Percentiles rank a stretch among this genome's conserved stretches.
phyloP scores from a whole-genome alignment of 2,888 invertebrate genomes.

The Leptothorax acervorum region DNA sequence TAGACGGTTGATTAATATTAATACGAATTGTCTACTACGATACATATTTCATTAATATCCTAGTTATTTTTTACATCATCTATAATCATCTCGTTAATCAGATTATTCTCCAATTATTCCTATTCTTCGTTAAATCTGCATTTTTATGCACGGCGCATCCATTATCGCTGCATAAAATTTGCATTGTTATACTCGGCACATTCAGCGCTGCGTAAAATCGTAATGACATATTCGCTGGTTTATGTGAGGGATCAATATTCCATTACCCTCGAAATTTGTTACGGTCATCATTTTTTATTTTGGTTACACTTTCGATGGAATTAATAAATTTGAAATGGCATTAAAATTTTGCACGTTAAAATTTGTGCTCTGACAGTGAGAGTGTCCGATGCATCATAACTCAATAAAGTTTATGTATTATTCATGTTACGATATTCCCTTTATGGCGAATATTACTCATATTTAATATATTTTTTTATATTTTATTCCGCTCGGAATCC shows the following conservation, averaged over 20 bases:
- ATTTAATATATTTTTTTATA: not conserved
- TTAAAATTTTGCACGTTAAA: not conserved
- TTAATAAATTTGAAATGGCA: constrained; percentile 5
- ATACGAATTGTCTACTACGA: not conserved
- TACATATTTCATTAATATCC: not conserved
- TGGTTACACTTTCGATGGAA: not conserved
- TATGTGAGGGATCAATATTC: not conserved
- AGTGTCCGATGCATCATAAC: not conserved
- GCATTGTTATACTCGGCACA: not conserved
- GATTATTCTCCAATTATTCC: not conserved
- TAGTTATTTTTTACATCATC: not conserved
- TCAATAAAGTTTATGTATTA: constrained; percentile 1
- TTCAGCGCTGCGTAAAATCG: constrained; percentile 16
- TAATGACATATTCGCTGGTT: not conserved
- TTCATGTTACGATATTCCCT: not conserved
- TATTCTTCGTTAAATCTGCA: constrained; percentile 1
- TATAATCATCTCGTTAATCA: not conserved
- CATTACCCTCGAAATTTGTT: not conserved
- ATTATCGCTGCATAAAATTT: constrained; percentile 22
- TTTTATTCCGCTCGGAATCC: not conserved
- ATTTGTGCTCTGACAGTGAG: not conserved
- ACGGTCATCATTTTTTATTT: constrained; percentile 14
- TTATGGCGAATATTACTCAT: not conserved
- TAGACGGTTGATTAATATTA: not conserved
- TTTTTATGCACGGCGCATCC: not conserved